Base-by-base conservation (phyloP, 2,888 invertebrate genomes). In the Drosophila parthenogenetica region DNA sequence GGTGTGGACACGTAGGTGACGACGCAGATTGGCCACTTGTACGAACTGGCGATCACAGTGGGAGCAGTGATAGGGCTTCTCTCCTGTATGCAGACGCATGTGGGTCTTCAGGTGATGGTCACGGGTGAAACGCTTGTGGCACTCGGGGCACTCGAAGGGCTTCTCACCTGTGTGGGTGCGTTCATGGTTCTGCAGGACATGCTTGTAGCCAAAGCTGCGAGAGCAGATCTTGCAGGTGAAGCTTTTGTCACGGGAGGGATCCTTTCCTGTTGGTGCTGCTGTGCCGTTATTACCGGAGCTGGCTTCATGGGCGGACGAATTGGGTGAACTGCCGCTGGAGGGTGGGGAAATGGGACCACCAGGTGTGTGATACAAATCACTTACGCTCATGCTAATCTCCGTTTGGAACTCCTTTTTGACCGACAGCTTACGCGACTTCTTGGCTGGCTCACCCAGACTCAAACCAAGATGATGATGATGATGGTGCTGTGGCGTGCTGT, bases 131-230 rank as follows among this genome's bases (percentile, higher is more conserved):
- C 97, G 94, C 92, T 98, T 98, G 91, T 97, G 96, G 90, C 98
- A 98, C 92, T 97, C 96, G 32, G 95, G 95, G 89, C 98, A 98
- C 91, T 97, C 96, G 93, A 98, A 98, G 0, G 98, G 98, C 89
- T 98, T 98, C 91, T 98, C 98, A 0, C 98, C 98, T 0, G 98
- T 98, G 91, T 98, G 98, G 0, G 98, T 98, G 81, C 98, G 95
- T 90, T 98, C 98, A 92, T 98, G 98, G 91, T 98, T 98, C 92
- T 98, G 98, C 53, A 98, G 93, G 17, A 98, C 98, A 92, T 98
- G 98, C 90, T 98, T 98, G 93, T 98, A 98, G 50, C 98, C 98
- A 90, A 98, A 98, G 11, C 96, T 96, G 77, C 97, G 95, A 69
- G 96, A 95, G 93, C 98, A 98, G 49, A 97, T 94, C 59, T 95